phyloP scores from a whole-genome alignment of 1,140 invertebrate genomes.

The Ceratina australensis region DNA sequence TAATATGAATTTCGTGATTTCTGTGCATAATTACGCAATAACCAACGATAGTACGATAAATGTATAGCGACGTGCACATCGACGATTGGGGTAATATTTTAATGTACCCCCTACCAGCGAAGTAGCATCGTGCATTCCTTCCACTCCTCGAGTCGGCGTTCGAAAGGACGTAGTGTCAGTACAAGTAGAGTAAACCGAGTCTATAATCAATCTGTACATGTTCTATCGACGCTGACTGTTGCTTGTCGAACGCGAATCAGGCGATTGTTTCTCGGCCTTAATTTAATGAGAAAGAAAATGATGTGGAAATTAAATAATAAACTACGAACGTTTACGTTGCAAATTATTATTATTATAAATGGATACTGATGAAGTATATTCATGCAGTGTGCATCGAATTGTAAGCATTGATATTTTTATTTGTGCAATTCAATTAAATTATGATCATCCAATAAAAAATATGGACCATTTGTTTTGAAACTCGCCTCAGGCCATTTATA shows the following conservation, averaged over 20 bases:
- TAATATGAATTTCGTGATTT: not conserved
- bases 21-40: slow-evolving; percentile 11
- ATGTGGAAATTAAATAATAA: not conserved
- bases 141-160: slow-evolving; percentile 3
- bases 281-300: not conserved
- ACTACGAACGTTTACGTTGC: not conserved
- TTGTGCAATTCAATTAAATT: too few relatives aligned
- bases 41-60: slow-evolving; percentile 10
- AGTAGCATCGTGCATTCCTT: slow-evolving; percentile 12
- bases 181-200: slow-evolving; percentile 16
- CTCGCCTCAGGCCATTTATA: too few relatives aligned
- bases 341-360: too few relatives aligned
- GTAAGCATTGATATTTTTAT: too few relatives aligned
- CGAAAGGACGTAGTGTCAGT: not conserved
- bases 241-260: slow-evolving; percentile 5
- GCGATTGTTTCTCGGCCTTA: not conserved
- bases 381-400: too few relatives aligned
- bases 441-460: too few relatives aligned
- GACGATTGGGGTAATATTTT: slow-evolving; percentile 38
- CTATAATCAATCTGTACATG: not conserved
- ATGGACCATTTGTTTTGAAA: too few relatives aligned
- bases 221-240: slow-evolving; percentile 1
- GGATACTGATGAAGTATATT: too few relatives aligned
- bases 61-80: slow-evolving; percentile 8
- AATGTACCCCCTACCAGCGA: slow-evolving; percentile 15